A percentile compares a stretch with the other conserved stretches of the same genome.
These are phyloP conservation scores for Diarsia rubi DNA, from an alignment of 2,888 invertebrate genomes.

Conservation along the genomic window DNA sequence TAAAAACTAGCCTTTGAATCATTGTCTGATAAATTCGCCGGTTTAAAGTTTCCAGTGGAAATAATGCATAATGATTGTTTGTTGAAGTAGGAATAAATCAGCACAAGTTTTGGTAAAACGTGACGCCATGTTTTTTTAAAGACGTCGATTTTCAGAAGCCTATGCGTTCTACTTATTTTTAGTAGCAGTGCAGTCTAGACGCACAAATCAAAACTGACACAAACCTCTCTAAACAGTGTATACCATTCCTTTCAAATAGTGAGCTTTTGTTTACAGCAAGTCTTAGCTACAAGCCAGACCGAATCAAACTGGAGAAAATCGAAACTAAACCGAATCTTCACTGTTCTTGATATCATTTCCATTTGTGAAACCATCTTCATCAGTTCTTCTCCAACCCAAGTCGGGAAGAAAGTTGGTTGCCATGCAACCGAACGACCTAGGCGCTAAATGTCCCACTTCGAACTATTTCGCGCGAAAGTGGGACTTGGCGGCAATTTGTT, in stretches of 20 bases:
- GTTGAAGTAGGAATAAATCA: constrained; percentile 16
- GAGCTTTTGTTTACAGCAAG: constrained; percentile 47
- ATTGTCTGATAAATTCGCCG: constrained; percentile 56
- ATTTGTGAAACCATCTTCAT: constrained; percentile 10
- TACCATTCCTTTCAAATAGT: constrained; percentile 36
- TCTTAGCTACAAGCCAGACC: constrained; percentile 3
- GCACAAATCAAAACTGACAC: constrained; percentile 47
- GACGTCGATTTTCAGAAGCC: constrained; percentile 24
- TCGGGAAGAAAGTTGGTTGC: constrained; percentile 22
- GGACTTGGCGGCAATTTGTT: constrained; percentile 55
- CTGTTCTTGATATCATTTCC: constrained; percentile 1
- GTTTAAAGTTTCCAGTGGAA: constrained; percentile 51
- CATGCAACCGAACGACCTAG: constrained; percentile 50
- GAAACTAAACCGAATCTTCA: constrained; percentile 15
- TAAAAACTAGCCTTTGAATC: constrained; percentile 66
- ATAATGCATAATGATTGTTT: constrained; percentile 25
- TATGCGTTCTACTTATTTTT: constrained; percentile 24
- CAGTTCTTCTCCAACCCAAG: constrained; percentile 4
- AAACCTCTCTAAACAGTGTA: constrained; percentile 27
- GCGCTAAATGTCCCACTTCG: constrained; percentile 39
- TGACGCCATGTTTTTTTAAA: constrained; percentile 19
- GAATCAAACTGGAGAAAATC: constrained; percentile 8
- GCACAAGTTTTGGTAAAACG: constrained; percentile 11
- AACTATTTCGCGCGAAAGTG: constrained; percentile 39
- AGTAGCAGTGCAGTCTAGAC: constrained; percentile 36